phyloP scores from a whole-genome alignment of 1,140 invertebrate species.

The Andrena cerasifolii region DNA sequence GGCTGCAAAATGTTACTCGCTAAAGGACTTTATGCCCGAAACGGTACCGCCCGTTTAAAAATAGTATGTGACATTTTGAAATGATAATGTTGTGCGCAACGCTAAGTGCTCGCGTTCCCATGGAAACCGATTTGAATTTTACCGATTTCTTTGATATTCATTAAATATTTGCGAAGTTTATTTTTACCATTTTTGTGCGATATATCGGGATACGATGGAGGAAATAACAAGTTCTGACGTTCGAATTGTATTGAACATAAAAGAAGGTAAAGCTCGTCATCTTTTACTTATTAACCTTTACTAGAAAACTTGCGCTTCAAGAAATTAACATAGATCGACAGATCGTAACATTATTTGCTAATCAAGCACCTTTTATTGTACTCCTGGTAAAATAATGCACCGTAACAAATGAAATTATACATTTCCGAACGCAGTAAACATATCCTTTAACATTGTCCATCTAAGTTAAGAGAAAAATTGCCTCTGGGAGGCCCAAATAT shows the following conservation, averaged over 20 bases:
- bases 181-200: constrained; percentile 57
- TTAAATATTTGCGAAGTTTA: constrained; percentile 42
- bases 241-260: constrained; percentile 81
- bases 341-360: not conserved
- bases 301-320: not conserved
- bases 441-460: not conserved
- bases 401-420: not conserved
- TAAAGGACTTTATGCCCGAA: not conserved
- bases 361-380: constrained; percentile 28
- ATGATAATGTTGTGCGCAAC: not conserved
- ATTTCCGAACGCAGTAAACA: constrained; percentile 21
- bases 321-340: constrained; percentile 1
- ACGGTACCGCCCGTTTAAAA: not conserved
- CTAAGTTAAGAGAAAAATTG: constrained; percentile 3
- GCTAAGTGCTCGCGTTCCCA: constrained; percentile 47
- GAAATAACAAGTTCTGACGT: constrained; percentile 77
- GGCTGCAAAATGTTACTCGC: not conserved
- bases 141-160: constrained; percentile 27
- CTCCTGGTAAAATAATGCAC: constrained; percentile 3
- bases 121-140: constrained; percentile 52
- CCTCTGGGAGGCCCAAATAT: constrained; percentile 30
- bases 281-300: constrained; percentile 46
- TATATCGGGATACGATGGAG: constrained; percentile 75
- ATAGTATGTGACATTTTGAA: not conserved
- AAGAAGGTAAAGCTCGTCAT: constrained; percentile 77